A percentile compares a stretch with the other conserved stretches of the same genome.
phyloP scores from a whole-genome alignment of 2,888 invertebrate genomes.

The Eudasyphora cyanicolor region DNA sequence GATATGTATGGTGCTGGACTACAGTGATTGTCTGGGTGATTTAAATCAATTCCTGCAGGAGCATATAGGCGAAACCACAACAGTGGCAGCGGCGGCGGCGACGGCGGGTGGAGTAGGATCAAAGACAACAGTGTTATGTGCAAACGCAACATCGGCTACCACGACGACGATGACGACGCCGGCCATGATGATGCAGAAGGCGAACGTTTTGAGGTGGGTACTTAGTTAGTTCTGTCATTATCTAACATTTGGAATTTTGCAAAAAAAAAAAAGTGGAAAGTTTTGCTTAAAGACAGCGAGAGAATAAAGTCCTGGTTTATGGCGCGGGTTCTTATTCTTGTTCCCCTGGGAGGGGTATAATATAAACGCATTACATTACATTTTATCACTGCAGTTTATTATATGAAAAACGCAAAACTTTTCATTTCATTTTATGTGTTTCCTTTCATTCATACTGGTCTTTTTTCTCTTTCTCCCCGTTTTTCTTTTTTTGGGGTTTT shows the following conservation, averaged over 20 bases:
- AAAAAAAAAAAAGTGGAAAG: slow-evolving; percentile 30
- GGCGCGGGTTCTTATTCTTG: no score
- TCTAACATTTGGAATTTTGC: not conserved
- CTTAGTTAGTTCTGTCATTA: not conserved
- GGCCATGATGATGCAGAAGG: slow-evolving; percentile 27
- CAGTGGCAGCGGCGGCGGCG: slow-evolving; percentile 75
- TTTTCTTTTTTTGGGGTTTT: slow-evolving; percentile 36
- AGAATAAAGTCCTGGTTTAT: not conserved
- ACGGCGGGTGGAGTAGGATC: slow-evolving; percentile 12
- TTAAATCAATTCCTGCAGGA: slow-evolving; percentile 91
- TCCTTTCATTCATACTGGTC: slow-evolving; percentile 47
- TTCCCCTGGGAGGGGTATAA: not conserved
- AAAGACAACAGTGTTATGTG: no score
- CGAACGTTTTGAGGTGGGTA: slow-evolving; percentile 54
- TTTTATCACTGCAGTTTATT: slow-evolving; percentile 46
- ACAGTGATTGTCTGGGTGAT: slow-evolving; percentile 85
- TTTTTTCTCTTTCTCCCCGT: slow-evolving; percentile 11
- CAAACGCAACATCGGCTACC: not conserved
- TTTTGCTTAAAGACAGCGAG: not conserved
- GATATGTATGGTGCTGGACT: slow-evolving; percentile 88
- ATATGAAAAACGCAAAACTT: slow-evolving; percentile 59
- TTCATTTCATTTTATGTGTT: slow-evolving; percentile 67
- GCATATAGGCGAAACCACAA: slow-evolving; percentile 88
- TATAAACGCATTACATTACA: slow-evolving; percentile 51
- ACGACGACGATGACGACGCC: not conserved